A percentile compares a stretch with the other conserved stretches of the same genome.
Conservation (phyloP, 92 coral and sea anemone species). For the Pocillopora grandis region DNA sequence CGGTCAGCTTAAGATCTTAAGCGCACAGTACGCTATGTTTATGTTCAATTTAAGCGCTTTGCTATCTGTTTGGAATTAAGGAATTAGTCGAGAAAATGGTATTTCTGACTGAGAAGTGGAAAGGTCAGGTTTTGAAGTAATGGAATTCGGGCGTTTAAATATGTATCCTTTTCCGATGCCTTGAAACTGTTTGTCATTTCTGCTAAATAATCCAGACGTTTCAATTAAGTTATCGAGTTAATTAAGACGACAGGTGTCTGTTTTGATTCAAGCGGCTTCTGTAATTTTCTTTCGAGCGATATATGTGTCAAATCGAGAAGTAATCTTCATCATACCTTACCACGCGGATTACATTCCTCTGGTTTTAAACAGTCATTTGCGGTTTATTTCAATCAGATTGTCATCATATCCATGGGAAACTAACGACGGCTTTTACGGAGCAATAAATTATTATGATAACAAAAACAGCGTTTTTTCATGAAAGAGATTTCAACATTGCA, state of each 20-base stretch:
- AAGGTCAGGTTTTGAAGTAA: background rate
- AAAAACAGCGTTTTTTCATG: background rate
- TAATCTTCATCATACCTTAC: background rate
- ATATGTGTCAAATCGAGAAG: background rate
- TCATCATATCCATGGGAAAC: conserved; percentile 10
- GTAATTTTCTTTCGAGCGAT: background rate
- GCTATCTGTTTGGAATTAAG: too few species aligned
- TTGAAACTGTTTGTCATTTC: conserved; percentile 31
- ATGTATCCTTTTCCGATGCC: background rate
- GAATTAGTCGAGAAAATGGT: too few species aligned
- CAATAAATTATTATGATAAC: background rate
- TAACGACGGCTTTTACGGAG: conserved; percentile 11
- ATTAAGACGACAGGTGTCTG: conserved; percentile 8
- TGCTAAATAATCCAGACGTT: conserved; percentile 21
- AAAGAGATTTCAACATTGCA: background rate
- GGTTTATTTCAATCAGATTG: background rate
- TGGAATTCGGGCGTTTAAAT: conserved; percentile 9
- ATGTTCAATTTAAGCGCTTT: too few species aligned
- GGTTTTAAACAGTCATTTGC: background rate
- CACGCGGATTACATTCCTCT: background rate
- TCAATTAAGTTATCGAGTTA: conserved; percentile 11
- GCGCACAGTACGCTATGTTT: too few species aligned
- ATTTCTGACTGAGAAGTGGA: too few species aligned
- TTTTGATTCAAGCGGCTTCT: background rate
- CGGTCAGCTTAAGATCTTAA: too few species aligned